Conservation (phyloP, 1,140 invertebrate species). For the Dendrolimus kikuchii region DNA sequence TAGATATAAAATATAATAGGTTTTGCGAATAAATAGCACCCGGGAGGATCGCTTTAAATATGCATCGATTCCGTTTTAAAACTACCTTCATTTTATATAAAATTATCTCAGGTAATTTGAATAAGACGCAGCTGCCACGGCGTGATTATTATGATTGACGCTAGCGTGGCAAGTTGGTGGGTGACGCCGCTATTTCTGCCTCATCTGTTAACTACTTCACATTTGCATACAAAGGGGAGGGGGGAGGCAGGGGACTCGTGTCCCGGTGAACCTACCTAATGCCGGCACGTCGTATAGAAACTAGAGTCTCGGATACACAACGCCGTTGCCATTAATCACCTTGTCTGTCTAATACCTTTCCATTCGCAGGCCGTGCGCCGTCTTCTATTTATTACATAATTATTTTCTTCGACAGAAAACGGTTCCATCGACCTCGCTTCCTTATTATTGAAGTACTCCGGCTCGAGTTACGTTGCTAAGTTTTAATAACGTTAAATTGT, state of each 20-base stretch:
- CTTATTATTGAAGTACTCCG: conserved; percentile 38
- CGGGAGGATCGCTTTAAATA: no score
- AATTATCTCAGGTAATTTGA: neutral
- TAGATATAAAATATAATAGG: no score
- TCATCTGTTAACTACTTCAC: conserved; percentile 38
- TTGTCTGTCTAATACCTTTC: conserved; percentile 62
- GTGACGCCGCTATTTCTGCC: conserved; percentile 34
- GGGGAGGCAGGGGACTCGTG: conserved; percentile 6
- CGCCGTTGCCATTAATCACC: conserved; percentile 56
- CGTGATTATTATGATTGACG: conserved; percentile 42
- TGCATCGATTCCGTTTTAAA: no score
- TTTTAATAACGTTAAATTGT: conserved; percentile 65
- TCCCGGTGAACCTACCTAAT: conserved; percentile 13
- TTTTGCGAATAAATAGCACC: no score
- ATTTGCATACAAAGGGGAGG: conserved; percentile 46
- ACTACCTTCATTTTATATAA: neutral
- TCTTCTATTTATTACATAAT: conserved; percentile 60
- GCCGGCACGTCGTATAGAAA: conserved; percentile 15
- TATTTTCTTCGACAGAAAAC: conserved; percentile 54
- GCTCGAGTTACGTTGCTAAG: conserved; percentile 42
- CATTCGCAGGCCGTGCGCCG: conserved; percentile 44
- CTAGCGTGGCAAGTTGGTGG: conserved; percentile 28
- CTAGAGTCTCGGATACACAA: conserved; percentile 36
- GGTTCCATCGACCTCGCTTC: conserved; percentile 36
- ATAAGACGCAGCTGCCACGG: conserved; percentile 18